Percentiles rank a stretch among this genome's conserved stretches.
phyloP scores from a whole-genome alignment of 2,888 invertebrate genomes.

The Lordiphosa fenestrarum region DNA sequence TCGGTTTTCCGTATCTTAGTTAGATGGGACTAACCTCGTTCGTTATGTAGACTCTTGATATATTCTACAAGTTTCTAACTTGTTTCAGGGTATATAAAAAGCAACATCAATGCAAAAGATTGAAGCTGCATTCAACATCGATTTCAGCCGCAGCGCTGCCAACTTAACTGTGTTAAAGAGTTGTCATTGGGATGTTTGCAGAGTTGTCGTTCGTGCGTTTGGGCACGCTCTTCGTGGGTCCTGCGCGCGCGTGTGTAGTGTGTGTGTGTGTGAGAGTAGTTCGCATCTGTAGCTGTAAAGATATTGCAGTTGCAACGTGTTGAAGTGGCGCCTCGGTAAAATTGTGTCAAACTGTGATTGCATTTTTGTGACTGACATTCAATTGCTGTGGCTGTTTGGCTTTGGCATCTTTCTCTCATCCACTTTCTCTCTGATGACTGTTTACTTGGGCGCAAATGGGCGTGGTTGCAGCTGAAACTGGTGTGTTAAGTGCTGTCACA shows the following conservation, averaged over 20 bases:
- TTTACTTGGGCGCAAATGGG: constrained; percentile 12
- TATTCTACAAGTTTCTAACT: background rate
- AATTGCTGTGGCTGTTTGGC: constrained; percentile 63
- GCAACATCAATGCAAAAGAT: constrained; percentile 17
- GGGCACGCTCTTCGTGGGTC: constrained; percentile 18
- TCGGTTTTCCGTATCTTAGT: background rate
- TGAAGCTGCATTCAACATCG: constrained; percentile 21
- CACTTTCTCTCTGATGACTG: constrained; percentile 7
- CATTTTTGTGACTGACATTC: constrained; percentile 72
- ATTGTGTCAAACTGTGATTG: constrained; percentile 75
- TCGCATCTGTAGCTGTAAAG: constrained; percentile 45
- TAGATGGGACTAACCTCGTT: no score
- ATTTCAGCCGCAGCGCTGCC: constrained; percentile 27
- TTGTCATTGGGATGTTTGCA: constrained; percentile 71
- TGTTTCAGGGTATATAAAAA: constrained; percentile 14
- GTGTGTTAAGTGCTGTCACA: constrained; percentile 42
- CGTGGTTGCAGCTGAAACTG: constrained; percentile 15
- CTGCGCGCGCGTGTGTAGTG: constrained; percentile 1
- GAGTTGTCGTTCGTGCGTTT: constrained; percentile 59
- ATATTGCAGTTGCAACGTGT: constrained; percentile 74
- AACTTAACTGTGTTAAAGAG: constrained; percentile 72
- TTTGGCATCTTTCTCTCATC: constrained; percentile 25
- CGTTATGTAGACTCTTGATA: no score
- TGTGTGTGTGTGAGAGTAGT: background rate
- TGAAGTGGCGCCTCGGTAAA: constrained; percentile 72